Conservation (phyloP, 1,140 invertebrate genomes). For the Zaprionus tsacasi region DNA sequence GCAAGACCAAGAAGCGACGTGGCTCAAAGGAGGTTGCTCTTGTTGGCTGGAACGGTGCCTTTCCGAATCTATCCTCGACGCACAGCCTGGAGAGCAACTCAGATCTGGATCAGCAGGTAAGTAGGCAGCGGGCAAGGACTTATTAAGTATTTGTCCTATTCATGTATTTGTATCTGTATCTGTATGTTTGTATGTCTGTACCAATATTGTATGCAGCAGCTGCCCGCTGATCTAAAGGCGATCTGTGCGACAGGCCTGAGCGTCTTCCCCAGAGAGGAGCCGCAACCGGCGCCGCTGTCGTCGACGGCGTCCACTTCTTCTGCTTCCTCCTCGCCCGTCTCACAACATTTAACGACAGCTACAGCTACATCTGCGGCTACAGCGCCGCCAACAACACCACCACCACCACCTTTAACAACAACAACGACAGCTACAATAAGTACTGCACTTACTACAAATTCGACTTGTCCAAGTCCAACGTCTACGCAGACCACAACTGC, state of each 20-base stretch:
- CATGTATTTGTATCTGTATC: conserved; percentile 25
- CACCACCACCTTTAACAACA: neutral
- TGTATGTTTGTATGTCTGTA: conserved; percentile 24
- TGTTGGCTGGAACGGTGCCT: conserved; percentile 39
- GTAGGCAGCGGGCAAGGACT: conserved; percentile 5
- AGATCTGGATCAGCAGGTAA: conserved; percentile 49
- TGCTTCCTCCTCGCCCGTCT: conserved; percentile 33
- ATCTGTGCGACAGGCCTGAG: conserved; percentile 49
- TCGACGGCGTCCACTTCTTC: conserved; percentile 36
- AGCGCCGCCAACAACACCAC: neutral
- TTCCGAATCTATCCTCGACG: conserved; percentile 39
- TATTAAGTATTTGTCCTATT: conserved; percentile 7
- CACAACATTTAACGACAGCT: conserved; percentile 13
- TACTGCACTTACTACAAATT: conserved; percentile 30
- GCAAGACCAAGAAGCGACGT: conserved; percentile 29
- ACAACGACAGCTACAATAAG: conserved; percentile 13
- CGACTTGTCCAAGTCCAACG: conserved; percentile 25
- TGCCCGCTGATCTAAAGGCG: conserved; percentile 44
- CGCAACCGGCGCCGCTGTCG: conserved; percentile 20
- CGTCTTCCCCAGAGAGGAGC: conserved; percentile 55
- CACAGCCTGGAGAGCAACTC: conserved; percentile 39
- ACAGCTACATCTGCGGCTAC: neutral
- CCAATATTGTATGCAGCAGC: conserved; percentile 31
- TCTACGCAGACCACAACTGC: neutral
- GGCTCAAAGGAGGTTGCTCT: conserved; percentile 32